Conservation (phyloP, 2,113 vertebrate species). For the Actinemys pallida region DNA sequence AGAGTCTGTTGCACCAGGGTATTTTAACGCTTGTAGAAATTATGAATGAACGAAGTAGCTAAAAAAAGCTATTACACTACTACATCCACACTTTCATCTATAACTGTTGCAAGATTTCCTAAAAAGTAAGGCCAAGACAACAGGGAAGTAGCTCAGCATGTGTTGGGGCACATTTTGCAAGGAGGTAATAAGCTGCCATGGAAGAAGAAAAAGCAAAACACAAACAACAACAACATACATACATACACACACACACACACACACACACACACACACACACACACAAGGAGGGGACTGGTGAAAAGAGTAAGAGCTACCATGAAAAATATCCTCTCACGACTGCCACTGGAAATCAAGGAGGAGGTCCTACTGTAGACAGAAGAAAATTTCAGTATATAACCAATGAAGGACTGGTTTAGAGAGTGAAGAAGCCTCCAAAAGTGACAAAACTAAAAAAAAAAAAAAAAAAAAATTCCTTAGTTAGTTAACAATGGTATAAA, state of each 20-base stretch:
- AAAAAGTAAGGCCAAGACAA: background rate
- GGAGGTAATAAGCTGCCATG: background rate
- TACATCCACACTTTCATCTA: background rate
- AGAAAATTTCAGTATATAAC: background rate
- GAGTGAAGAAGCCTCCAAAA: background rate
- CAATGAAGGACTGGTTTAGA: background rate
- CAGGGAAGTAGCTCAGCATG: background rate
- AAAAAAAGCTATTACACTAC: background rate
- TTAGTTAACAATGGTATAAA: background rate
- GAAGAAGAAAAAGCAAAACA: constrained; percentile 5
- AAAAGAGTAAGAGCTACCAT: background rate
- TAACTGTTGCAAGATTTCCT: rapidly evolving
- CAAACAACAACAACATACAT: background rate
- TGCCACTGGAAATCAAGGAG: constrained; percentile 19
- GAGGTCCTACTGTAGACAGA: background rate
- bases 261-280: too few species aligned
- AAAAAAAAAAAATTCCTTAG: background rate
- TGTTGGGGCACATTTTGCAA: constrained; percentile 5
- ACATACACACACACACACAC: background rate
- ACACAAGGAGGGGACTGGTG: background rate
- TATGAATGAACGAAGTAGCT: background rate
- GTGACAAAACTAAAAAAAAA: background rate
- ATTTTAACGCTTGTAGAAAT: background rate
- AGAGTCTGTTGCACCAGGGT: background rate
- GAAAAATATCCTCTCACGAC: background rate